Evolutionary conservation across 2,797 vertebrate genomes (phyloP).

Genomic region (Sebastes aleutianus): DNA sequence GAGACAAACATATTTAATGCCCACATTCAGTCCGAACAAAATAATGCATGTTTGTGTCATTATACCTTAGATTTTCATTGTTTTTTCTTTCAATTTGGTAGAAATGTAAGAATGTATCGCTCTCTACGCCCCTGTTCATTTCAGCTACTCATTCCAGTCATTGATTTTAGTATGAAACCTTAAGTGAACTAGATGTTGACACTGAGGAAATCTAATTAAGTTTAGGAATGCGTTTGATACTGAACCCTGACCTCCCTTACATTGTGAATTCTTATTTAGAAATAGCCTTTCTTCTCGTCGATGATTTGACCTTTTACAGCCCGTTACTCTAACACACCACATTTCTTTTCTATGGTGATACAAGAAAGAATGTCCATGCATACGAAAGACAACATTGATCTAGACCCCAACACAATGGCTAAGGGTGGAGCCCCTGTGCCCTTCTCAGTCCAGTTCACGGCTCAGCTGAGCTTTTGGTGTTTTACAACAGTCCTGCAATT

Average conservation of each 20-base stretch:
- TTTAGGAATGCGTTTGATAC: slow-evolving; percentile 73
- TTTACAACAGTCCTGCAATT: slow-evolving; percentile 47
- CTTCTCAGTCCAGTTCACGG: slow-evolving; percentile 63
- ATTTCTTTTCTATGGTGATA: slow-evolving; percentile 77
- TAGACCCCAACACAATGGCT: slow-evolving; percentile 74
- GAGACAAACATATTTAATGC: slow-evolving; percentile 51
- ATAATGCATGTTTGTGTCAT: not conserved
- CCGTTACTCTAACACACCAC: slow-evolving; percentile 55
- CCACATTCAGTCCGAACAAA: not conserved
- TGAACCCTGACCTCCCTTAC: slow-evolving; percentile 65
- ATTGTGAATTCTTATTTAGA: slow-evolving; percentile 71
- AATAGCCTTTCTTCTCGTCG: slow-evolving; percentile 71
- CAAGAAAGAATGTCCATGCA: slow-evolving; percentile 82
- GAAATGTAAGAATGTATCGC: not conserved
- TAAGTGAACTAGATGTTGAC: slow-evolving; percentile 48
- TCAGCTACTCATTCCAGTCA: not conserved
- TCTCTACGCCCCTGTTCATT: not conserved
- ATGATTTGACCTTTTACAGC: slow-evolving; percentile 77
- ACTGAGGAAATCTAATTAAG: slow-evolving; percentile 77
- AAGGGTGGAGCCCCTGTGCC: slow-evolving; percentile 73
- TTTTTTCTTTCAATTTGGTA: not conserved
- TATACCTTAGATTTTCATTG: not conserved
- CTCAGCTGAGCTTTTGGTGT: slow-evolving; percentile 61
- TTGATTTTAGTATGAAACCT: not conserved
- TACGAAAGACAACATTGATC: slow-evolving; percentile 83